A percentile compares a stretch with the other conserved stretches of the same genome.
Evolutionary conservation across 2,113 vertebrate species (phyloP).

Genomic region (Tetrax tetrax): DNA sequence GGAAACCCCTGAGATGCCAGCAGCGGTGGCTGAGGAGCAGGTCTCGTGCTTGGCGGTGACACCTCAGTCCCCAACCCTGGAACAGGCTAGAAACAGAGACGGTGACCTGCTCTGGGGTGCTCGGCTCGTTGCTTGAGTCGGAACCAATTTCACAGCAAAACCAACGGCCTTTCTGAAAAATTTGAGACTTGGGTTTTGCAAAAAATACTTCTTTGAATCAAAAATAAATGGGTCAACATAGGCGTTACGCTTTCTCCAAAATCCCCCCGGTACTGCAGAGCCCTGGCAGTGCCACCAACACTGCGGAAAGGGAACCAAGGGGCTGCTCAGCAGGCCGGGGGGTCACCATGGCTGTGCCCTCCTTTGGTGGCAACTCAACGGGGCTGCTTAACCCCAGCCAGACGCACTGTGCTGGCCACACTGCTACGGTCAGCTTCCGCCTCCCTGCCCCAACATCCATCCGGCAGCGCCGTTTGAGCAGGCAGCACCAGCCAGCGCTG

Average conservation of each 20-base stretch:
- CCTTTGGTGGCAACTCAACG: background rate
- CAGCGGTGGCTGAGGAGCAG: background rate
- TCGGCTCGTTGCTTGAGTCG: rapidly evolving
- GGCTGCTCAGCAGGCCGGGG: background rate
- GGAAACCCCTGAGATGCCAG: background rate
- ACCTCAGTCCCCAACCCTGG: background rate
- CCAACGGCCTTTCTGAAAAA: background rate
- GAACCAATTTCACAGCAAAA: background rate
- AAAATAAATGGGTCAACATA: background rate
- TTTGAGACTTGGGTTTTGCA: background rate
- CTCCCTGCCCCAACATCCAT: background rate
- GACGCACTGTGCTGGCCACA: background rate
- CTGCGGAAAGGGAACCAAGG: background rate
- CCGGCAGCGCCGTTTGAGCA: background rate
- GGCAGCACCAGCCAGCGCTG: background rate
- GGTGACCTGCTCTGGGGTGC: background rate
- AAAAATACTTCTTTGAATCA: background rate
- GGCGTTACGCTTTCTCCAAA: background rate
- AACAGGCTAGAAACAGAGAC: rapidly evolving
- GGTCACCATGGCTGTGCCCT: background rate
- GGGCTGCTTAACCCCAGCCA: background rate
- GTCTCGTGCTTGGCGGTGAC: background rate
- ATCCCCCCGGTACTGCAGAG: background rate
- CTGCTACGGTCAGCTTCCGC: background rate
- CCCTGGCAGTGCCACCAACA: background rate